Evolutionary conservation across 1,140 invertebrate genomes (phyloP), one percentile per base, ranked within the genome.

Genomic region (Drosophila oshimai): DNA sequence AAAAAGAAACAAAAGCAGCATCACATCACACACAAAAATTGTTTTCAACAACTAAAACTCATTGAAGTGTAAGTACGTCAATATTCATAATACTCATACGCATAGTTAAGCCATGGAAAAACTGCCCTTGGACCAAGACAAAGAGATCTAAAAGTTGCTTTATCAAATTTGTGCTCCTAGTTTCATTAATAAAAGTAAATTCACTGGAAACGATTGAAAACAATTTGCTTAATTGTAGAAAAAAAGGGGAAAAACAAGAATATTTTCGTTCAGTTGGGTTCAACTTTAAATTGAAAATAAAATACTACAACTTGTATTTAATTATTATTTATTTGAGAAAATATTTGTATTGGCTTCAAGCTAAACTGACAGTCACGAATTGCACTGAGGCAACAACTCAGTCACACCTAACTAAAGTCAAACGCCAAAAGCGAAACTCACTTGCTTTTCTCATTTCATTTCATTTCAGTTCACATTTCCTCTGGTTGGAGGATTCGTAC

Each of bases 71-170:
- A 49, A 51, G 60, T 49, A 53, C 36, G 55, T 72, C 54, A 67
- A 74, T 74, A 50, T 73, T 53, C 75, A 80, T 62, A 75, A 75
- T 79, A 72, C 65, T 71, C 64, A 79, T 84, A 74, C 58, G 74
- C 64, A 62, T 44, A 45, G 71, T 86, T 84, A 45, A 51, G 46
- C 75, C 75, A 49, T 41, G 54, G 57, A 53, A 53, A 57, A 60
- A 51, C 24, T 64, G 42, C 45, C 10, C 37, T 46, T n/a, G 12
- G 12, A 15, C n/a, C 13, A 50, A 60, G 47, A 58, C 53, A 46
- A 49, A 51, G 46, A 51, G 36, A 50, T 39, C 15, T 24, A 6
- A 12, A 60, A 31, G 17, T 51, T 60, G 29, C 15, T 33, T n/a
- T 31, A 60, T 39, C 13, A 22, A 44, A 20, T 31, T 41, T 41